These are phyloP conservation scores for Loriculus beryllinus DNA, from an alignment of 2,797 vertebrate genomes.

Conservation along the genomic window DNA sequence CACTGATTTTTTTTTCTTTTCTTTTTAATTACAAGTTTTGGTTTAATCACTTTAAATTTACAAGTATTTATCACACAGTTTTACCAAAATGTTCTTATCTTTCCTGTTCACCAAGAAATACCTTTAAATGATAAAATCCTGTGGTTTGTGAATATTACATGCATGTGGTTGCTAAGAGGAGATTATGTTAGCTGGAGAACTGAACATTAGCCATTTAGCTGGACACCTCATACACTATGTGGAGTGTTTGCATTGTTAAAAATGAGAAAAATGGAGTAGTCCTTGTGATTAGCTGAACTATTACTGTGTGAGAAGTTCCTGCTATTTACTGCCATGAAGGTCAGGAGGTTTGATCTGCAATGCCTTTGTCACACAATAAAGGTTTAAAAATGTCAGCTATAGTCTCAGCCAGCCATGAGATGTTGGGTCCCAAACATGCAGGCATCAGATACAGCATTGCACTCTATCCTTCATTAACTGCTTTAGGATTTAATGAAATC, in stretches of 20 bases:
- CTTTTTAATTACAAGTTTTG: not conserved
- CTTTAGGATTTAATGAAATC: conserved; percentile 18
- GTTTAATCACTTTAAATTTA: not conserved
- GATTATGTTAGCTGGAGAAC: not conserved
- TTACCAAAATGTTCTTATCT: not conserved
- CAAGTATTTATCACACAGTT: not conserved
- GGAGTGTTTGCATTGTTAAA: not conserved
- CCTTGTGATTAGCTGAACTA: not conserved
- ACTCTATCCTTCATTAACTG: conserved; percentile 2
- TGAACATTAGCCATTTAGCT: not conserved
- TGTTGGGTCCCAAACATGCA: not conserved
- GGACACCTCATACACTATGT: not conserved
- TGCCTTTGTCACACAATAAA: not conserved
- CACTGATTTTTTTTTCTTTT: not conserved
- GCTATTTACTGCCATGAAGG: not conserved
- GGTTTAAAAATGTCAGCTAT: not conserved
- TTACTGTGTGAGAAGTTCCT: not conserved
- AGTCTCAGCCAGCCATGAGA: not conserved
- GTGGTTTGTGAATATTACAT: not conserved
- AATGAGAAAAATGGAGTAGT: not conserved
- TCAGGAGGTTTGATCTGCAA: not conserved
- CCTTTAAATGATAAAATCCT: not conserved
- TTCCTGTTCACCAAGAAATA: not conserved
- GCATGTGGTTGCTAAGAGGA: not conserved
- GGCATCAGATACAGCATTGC: not conserved